Base-by-base conservation (phyloP, 2,888 invertebrate species). In the Dolomedes plantarius region DNA sequence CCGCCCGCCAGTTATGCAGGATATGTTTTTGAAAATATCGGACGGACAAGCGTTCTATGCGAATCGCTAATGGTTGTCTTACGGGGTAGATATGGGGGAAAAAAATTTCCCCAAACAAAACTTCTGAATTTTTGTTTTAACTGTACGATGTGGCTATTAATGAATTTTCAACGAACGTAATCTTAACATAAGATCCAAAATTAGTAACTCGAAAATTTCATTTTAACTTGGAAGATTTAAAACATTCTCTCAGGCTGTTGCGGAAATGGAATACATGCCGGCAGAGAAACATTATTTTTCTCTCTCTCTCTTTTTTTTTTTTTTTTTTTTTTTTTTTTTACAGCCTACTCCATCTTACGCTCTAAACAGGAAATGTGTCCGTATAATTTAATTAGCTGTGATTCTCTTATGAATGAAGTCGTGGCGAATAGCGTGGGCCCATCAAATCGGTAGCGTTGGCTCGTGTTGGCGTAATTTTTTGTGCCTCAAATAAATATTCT, bases 301-400 rank as follows among this genome's bases (percentile, higher is more conserved):
- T n/a, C n/a, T n/a, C n/a, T n/a, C n/a, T n/a, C n/a, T n/a, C 1
- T 23, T 5, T 23, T 56, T 56, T 23, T 2, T 23, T 16, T 19
- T 23, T 1, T 1, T 23, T 5, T 23, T 56, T 56, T 23, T 2
- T 23, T 16, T 19, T 23, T 1, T 11, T 23, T 23, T 16, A 56
- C 56, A 1, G 56, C 56, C 56, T 23, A 56, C 56, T 56, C 11
- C 16, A 56, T 19, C 41, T 46, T 23, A 1, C 23, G 13, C 16
- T 13, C 16, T 56, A 11, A 23, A 56, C 23, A 56, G 56, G 56
- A 56, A 56, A 56, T 11, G 23, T 11, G 56, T 23, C 56, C 56
- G 56, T 56, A 11, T 56, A 56, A 56, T 56, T 56, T 23, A 56
- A 56, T 56, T 56, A 56, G 56, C 56, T 23, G 56, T 56, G 56